Percentiles rank a stretch among this genome's conserved stretches.
Evolutionary conservation across 2,113 vertebrate genomes (phyloP).

Genomic region (Terrapene triunguis): DNA sequence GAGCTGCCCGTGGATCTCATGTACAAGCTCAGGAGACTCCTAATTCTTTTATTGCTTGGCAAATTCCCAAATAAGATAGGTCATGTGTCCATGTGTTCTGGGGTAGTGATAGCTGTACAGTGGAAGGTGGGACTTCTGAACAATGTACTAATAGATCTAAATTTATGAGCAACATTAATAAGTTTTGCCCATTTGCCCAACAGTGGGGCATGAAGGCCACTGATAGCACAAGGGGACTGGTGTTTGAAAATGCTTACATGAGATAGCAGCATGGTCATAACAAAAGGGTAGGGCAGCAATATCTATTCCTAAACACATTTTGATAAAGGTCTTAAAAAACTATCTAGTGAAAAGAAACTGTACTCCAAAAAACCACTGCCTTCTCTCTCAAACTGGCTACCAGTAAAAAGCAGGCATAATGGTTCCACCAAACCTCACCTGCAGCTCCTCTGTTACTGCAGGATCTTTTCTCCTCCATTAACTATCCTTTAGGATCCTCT

Average conservation of each 20-base stretch:
- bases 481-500: no score
- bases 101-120: neutral
- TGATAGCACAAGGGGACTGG: fast-evolving
- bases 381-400: neutral
- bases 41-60: neutral
- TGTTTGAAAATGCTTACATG: neutral
- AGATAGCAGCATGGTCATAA: neutral
- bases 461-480: neutral
- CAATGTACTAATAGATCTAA: neutral
- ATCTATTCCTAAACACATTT: neutral
- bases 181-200: neutral
- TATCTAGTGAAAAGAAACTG: neutral
- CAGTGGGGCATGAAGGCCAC: no score
- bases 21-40: neutral
- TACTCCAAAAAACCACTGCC: neutral
- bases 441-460: neutral
- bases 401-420: neutral
- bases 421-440: neutral
- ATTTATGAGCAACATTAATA: neutral
- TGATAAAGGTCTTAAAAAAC: neutral
- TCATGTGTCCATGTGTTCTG: no score
- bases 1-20: neutral
- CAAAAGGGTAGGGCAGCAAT: neutral
- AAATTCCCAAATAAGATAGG: neutral
- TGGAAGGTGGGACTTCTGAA: neutral